phyloP scores from a whole-genome alignment of 2,113 vertebrate species.

The Neogobius melanostomus region DNA sequence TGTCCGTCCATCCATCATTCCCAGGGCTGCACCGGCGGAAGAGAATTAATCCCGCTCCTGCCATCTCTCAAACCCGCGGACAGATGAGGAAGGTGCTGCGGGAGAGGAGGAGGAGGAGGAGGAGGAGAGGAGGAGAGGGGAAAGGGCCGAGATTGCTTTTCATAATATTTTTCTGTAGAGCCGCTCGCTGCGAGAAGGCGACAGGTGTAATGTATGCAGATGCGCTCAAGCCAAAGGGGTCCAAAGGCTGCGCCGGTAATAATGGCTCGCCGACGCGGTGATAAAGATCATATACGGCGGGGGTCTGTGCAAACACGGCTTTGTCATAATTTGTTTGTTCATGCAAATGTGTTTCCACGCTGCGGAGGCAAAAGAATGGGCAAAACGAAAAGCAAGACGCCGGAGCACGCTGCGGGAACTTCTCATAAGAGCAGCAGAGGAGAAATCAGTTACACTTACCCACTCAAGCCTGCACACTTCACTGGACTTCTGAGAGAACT shows the following conservation, averaged over 20 bases:
- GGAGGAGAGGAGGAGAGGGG: constrained; percentile 29
- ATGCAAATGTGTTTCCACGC: constrained; percentile 2
- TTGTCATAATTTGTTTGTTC: constrained; percentile 13
- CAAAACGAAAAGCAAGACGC: constrained; percentile 1
- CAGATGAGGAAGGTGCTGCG: constrained; percentile 70
- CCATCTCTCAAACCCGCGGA: constrained; percentile 76
- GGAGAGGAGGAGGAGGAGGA: constrained; percentile 30
- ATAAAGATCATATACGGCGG: constrained; percentile 19
- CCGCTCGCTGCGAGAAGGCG: constrained; percentile 37
- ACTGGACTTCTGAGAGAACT: no score
- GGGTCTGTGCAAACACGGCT: constrained; percentile 7
- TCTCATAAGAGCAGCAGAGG: neutral
- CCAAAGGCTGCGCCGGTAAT: constrained; percentile 43
- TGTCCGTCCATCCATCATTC: constrained; percentile 80
- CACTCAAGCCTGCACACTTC: no score
- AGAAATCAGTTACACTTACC: no score
- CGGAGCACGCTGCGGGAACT: constrained; percentile 24
- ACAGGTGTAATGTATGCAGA: constrained; percentile 51
- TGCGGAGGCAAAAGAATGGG: constrained; percentile 1
- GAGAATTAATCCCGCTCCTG: constrained; percentile 78
- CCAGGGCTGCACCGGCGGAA: constrained; percentile 73
- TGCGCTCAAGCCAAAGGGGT: constrained; percentile 27
- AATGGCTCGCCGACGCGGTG: constrained; percentile 8
- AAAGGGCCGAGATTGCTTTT: constrained; percentile 70
- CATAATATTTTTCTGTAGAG: constrained; percentile 73